Evolutionary conservation across 2,888 invertebrate genomes (phyloP).

Genomic region (Pollenia amentaria): DNA sequence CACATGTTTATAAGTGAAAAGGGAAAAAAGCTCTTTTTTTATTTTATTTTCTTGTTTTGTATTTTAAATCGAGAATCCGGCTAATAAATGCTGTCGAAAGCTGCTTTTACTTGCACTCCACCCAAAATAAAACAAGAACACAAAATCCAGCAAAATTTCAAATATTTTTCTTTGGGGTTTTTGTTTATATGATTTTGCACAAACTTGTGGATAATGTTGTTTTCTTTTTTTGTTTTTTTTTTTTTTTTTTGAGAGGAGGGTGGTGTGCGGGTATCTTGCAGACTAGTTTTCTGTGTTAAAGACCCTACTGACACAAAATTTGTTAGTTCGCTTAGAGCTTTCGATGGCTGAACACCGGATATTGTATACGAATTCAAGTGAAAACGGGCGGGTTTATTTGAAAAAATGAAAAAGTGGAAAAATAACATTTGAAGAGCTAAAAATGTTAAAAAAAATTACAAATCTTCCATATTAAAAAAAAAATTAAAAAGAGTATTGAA

Average conservation of each 20-base stretch:
- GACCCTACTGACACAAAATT: constrained; percentile 69
- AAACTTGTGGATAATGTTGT: background rate
- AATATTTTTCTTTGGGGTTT: constrained; percentile 29
- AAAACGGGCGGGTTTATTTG: constrained; percentile 59
- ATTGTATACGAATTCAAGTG: constrained; percentile 18
- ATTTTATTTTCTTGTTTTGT: constrained; percentile 21
- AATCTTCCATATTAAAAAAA: background rate
- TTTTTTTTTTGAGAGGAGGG: background rate
- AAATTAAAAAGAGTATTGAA: background rate
- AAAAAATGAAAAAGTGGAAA: constrained; percentile 31
- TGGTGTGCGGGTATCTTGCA: constrained; percentile 5
- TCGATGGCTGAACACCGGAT: constrained; percentile 72
- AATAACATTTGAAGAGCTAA: background rate
- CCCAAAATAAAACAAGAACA: constrained; percentile 56
- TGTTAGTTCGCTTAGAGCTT: constrained; percentile 76
- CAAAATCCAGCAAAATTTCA: constrained; percentile 41
- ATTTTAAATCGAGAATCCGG: constrained; percentile 45
- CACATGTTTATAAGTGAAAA: constrained; percentile 44
- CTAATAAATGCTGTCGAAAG: constrained; percentile 56
- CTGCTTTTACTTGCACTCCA: constrained; percentile 58
- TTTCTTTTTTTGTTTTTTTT: background rate
- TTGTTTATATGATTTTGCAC: constrained; percentile 21
- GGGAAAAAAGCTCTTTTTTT: constrained; percentile 18
- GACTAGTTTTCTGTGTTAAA: constrained; percentile 61
- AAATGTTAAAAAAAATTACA: constrained; percentile 11